Evolutionary conservation across 2,797 vertebrate genomes (phyloP).

Genomic region (Macropus fuliginosus): DNA sequence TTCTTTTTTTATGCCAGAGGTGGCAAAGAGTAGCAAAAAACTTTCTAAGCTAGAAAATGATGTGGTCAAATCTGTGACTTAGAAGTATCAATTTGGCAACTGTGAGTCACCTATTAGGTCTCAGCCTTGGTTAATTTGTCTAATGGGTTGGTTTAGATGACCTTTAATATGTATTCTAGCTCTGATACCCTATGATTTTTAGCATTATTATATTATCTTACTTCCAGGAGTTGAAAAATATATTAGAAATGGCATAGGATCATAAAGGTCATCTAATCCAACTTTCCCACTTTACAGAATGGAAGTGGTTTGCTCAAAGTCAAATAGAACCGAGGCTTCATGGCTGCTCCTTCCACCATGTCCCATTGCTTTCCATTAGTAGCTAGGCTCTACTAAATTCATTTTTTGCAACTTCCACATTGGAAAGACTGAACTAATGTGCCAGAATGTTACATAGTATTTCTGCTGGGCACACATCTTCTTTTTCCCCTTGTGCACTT

Average conservation of each 20-base stretch:
- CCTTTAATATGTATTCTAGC: not conserved
- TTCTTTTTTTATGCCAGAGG: not conserved
- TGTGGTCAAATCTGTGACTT: not conserved
- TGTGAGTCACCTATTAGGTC: not conserved
- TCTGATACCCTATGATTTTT: not conserved
- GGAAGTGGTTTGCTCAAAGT: not conserved
- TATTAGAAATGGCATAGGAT: not conserved
- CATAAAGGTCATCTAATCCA: not conserved
- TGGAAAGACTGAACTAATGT: not conserved
- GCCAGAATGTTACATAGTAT: not conserved
- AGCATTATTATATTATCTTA: not conserved
- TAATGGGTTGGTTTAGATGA: not conserved
- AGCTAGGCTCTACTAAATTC: not conserved
- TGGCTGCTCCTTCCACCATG: not conserved
- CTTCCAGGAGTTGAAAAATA: not conserved
- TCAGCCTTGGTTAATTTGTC: not conserved
- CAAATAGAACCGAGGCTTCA: not conserved
- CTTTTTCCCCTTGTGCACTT: not conserved
- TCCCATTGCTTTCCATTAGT: not conserved
- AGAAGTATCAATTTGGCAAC: not conserved
- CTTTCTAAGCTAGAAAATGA: not conserved
- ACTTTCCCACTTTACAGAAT: not conserved
- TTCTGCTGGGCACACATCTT: not conserved
- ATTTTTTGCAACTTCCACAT: not conserved
- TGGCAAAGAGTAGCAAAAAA: not conserved